These are phyloP conservation scores for Atrichornis clamosus DNA, from an alignment of 2,113 vertebrate species.

Conservation along the genomic window DNA sequence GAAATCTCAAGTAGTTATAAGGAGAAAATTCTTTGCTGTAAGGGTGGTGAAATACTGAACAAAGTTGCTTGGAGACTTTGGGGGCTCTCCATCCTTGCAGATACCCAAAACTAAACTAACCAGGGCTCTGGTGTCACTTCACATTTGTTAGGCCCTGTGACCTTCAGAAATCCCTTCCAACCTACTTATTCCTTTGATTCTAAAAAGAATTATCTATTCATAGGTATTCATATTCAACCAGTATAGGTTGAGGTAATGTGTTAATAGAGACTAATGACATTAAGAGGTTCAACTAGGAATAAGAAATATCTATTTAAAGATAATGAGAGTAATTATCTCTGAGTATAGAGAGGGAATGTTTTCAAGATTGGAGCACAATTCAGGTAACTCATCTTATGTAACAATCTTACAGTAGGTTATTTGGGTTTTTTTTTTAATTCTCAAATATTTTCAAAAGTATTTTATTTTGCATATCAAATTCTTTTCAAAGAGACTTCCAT, in stretches of 20 bases:
- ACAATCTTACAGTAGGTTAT: not conserved
- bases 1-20: not conserved
- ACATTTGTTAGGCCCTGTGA: not conserved
- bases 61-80: not conserved
- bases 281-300: not conserved
- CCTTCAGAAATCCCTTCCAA: not conserved
- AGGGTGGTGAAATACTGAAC: not conserved
- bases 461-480: not conserved
- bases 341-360: not conserved
- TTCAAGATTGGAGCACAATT: not conserved
- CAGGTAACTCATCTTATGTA: not conserved
- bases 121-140: not conserved
- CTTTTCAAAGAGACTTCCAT: not conserved
- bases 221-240: not conserved
- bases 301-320: not conserved
- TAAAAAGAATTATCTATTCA: not conserved
- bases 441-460: not conserved
- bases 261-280: not conserved
- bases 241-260: not conserved
- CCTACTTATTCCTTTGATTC: not conserved
- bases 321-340: not conserved
- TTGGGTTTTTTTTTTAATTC: accelerated
- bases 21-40: not conserved
- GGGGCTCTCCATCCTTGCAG: not conserved
- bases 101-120: not conserved